Evolutionary conservation across 2,797 vertebrate genomes (phyloP), one percentile per base, ranked within the genome.

Genomic region (Galaxias olidus): DNA sequence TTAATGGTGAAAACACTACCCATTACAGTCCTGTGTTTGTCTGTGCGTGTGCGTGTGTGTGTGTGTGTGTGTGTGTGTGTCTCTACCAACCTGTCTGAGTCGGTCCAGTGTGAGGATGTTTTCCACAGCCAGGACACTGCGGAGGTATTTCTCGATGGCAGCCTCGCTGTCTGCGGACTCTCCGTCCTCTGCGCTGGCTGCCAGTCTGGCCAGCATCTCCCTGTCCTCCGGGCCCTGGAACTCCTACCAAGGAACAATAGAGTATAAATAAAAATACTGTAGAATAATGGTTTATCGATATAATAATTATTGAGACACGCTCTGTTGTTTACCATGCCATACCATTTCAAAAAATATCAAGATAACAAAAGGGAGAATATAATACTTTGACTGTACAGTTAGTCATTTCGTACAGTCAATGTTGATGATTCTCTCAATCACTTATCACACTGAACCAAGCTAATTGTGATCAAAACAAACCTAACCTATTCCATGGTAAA

Each of bases 101-200:
- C 95, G 87, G 72, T 98, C 97, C 80, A 98, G 77, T 0, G 95
- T 97, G 46, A 99, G 95, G 63, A 99, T 92, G 87, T 98, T 98
- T 86, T 98, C 97, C 82, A 99, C 96, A 0, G 96, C 94, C 78
- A 99, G 88, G 48, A 98, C 91, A 0, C 96, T 98, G 54, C 96
- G 83, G 5, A 98, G 89, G 76, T 99, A 99, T 59, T 96, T 98
- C 84, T 98, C 96, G 0, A 98, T 96, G 54, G 94, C 94, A 0
- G 94, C 95, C 80, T 97, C 95, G 0, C 94, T 96, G 89, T 95
- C 95, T 0, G 93, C 92, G 0, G 95, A 95, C 15, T 91, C 92
- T 1, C 93, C 73, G 20, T 94, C 91, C 55, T 97, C 95, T 0
- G 94, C 87, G 0, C 94, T 95, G 18, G 96, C 93, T 0, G 96